Evolutionary conservation across 2,797 vertebrate genomes (phyloP), one percentile per base, ranked within the genome.

Genomic region (Hephaestus fuliginosus): DNA sequence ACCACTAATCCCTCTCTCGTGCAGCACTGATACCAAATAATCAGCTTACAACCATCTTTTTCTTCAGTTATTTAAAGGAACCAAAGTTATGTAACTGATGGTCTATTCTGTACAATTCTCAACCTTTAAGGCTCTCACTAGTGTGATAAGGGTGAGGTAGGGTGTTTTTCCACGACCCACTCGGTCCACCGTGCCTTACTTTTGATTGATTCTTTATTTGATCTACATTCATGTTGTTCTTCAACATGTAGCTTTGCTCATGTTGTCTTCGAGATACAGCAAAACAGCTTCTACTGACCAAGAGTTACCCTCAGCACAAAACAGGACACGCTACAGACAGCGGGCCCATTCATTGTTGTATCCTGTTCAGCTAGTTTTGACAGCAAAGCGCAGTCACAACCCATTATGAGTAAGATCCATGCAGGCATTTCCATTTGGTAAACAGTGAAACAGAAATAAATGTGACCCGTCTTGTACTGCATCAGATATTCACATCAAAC

Each of bases 291-390:
- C 56, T 25, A 74, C 73, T 48, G 66, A 74, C 63, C 36, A 69
- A 51, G 13, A 58, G 69, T 68, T 20, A 51, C 49, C n/a, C 55
- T 63, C 2, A 36, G 56, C 52, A 44, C 48, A 64, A 72, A 73
- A 72, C 69, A 83, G n/a, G n/a, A 53, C 22, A 75, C 28, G 66
- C 57, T 52, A 44, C 68, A 65, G 60, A 57, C 56, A 52, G 33
- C 63, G 17, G 51, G 43, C 25, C 55, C 28, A 36, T 62, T 78
- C 43, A 76, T 57, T 57, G 52, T n/a, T 74, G 22, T 69, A 69
- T 85, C 75, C 75, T 63, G 74, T 83, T 82, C 2, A 17, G 56
- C 66, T 81, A 48, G 75, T 89, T 91, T 69, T 87, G 69, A 74
- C 78, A 84, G 51, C 72, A 82, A 81, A 64, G 36, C 4, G 11